phyloP scores from a whole-genome alignment of 2,113 vertebrate species.

The Callithrix jacchus region DNA sequence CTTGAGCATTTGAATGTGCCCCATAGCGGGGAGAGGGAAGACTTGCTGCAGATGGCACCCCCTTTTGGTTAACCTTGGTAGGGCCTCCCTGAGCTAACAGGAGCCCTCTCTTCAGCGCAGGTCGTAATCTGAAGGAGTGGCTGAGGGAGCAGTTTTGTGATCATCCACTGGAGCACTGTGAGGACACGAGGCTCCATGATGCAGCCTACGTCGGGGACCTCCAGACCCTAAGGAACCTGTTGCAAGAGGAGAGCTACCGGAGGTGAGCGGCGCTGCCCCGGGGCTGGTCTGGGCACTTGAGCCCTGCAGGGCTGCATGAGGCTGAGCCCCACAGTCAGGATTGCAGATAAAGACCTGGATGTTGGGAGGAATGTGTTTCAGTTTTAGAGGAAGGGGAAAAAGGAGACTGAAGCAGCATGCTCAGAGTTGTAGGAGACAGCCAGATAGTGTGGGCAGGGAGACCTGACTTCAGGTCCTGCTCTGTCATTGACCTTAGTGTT shows the following conservation, averaged over 20 bases:
- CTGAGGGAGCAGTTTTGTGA: slow-evolving; percentile 95
- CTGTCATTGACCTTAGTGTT: neutral
- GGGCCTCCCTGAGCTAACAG: neutral
- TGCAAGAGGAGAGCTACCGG: slow-evolving; percentile 92
- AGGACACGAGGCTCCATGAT: slow-evolving; percentile 93
- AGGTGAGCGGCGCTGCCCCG: slow-evolving; percentile 77
- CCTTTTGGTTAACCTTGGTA: accelerated
- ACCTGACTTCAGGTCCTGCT: neutral
- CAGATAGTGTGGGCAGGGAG: neutral
- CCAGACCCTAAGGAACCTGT: slow-evolving; percentile 89
- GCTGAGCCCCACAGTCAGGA: neutral
- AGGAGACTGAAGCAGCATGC: accelerated
- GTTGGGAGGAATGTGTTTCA: neutral
- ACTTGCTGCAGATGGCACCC: accelerated
- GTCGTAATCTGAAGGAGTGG: slow-evolving; percentile 95
- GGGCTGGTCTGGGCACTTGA: accelerated
- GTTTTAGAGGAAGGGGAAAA: accelerated
- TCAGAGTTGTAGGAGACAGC: neutral
- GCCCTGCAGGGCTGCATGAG: accelerated
- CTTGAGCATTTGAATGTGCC: neutral
- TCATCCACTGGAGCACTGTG: slow-evolving; percentile 91
- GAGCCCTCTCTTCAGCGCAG: slow-evolving; percentile 84
- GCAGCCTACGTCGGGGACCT: slow-evolving; percentile 94
- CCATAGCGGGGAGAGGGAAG: neutral
- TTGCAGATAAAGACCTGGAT: neutral